Evolutionary conservation across 37 sponge, comb jelly and placozoan genomes (phyloP).

Genomic region (Beroe ovata): DNA sequence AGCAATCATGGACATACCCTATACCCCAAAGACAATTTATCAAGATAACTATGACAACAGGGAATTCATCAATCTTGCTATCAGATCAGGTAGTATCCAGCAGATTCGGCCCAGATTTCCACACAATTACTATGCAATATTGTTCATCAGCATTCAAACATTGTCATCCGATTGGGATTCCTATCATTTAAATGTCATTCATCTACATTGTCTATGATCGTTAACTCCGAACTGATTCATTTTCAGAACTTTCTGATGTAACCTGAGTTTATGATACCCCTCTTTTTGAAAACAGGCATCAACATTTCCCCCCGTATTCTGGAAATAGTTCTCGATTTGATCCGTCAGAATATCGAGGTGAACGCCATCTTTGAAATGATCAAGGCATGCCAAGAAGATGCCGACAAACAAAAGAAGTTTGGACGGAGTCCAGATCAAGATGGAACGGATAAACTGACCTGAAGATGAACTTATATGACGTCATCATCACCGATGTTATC

Average conservation of each 20-base stretch:
- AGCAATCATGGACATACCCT: slow-evolving; percentile 44
- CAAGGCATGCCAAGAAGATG: slow-evolving; percentile 32
- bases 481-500: no score
- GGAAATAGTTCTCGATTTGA: slow-evolving; percentile 61
- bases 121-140: no score
- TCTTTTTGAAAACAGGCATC: slow-evolving; percentile 11
- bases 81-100: slow-evolving; percentile 26
- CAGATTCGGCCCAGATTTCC: no score
- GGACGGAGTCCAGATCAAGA: slow-evolving; percentile 5
- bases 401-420: slow-evolving; percentile 13
- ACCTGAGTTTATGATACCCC: no score
- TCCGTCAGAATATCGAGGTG: slow-evolving; percentile 42
- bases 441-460: neutral
- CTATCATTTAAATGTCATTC: no score
- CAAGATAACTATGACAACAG: slow-evolving; percentile 54
- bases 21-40: slow-evolving; percentile 53
- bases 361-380: slow-evolving; percentile 51
- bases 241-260: no score
- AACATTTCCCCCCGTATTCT: slow-evolving; percentile 31
- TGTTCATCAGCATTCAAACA: no score
- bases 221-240: no score
- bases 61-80: slow-evolving; percentile 33
- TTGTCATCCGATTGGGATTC: no score
- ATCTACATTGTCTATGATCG: neutral
- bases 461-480: no score